These are phyloP conservation scores for Meloidogyne exigua DNA, from an alignment of 1,140 invertebrate species.

Conservation along the genomic window DNA sequence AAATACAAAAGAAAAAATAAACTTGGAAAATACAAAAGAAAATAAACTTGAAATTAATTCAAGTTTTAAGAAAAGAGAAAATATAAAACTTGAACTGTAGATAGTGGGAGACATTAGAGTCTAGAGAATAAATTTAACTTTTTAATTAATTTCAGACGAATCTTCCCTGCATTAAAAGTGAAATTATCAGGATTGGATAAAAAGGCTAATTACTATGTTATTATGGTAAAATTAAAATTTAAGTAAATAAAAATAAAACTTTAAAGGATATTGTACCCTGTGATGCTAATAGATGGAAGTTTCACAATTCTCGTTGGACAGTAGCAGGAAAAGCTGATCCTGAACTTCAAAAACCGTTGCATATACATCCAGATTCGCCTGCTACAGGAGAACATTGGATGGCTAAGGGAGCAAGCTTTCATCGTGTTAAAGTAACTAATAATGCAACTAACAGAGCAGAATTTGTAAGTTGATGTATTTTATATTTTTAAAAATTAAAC, in stretches of 20 bases:
- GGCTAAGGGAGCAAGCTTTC: conserved; percentile 94
- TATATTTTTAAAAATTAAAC: neutral
- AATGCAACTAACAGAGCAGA: conserved; percentile 97
- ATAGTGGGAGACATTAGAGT: too few species aligned
- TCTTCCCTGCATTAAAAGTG: conserved; percentile 93
- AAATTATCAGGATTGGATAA: conserved; percentile 84
- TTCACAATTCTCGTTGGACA: conserved; percentile 76
- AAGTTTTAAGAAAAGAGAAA: too few species aligned
- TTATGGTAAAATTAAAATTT: conserved; percentile 71
- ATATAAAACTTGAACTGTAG: too few species aligned
- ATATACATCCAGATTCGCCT: conserved; percentile 96
- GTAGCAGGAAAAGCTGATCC: conserved; percentile 77
- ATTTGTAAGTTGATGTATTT: conserved; percentile 81
- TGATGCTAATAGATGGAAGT: conserved; percentile 94
- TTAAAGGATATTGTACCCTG: conserved; percentile 70
- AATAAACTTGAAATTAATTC: too few species aligned
- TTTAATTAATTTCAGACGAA: conserved; percentile 72
- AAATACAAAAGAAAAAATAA: too few species aligned
- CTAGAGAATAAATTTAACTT: too few species aligned
- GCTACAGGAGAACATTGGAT: conserved; percentile 94
- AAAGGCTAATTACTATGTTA: conserved; percentile 72
- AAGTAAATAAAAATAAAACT: neutral
- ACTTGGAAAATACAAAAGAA: too few species aligned
- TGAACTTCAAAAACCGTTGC: conserved; percentile 74
- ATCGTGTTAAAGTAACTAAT: conserved; percentile 96